Conservation (phyloP, 2,888 invertebrate genomes). For the Polyommatus iphigenia region DNA sequence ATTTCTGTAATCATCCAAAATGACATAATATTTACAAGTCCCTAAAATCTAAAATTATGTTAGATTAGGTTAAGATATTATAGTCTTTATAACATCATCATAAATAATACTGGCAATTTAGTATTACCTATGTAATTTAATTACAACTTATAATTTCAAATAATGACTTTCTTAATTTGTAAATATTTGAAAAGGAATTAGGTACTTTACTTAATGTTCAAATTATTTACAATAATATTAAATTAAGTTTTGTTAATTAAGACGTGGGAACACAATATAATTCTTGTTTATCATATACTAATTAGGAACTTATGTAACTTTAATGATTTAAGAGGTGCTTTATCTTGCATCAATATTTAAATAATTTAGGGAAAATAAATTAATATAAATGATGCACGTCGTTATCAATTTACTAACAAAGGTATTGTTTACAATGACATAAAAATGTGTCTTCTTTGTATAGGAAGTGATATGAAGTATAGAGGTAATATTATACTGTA, state of each 20-base stretch:
- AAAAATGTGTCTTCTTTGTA: neutral
- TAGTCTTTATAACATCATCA: too few relatives aligned
- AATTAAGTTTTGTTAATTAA: neutral
- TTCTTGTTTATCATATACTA: neutral
- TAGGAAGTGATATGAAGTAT: neutral
- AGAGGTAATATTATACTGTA: neutral
- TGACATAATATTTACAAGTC: too few relatives aligned
- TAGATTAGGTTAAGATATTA: too few relatives aligned
- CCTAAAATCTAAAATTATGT: too few relatives aligned
- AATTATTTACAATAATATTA: neutral
- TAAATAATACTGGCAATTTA: neutral
- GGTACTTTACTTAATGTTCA: neutral
- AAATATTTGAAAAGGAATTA: conserved; percentile 10
- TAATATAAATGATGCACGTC: neutral
- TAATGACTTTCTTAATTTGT: neutral
- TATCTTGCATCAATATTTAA: neutral
- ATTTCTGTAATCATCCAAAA: too few relatives aligned
- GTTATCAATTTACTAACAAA: conserved; percentile 5
- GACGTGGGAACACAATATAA: conserved; percentile 5
- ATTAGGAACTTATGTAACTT: neutral
- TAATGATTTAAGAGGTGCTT: neutral
- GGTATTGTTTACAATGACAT: neutral
- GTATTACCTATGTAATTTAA: neutral
- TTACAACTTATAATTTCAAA: neutral
- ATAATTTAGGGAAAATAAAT: neutral